These are phyloP conservation scores for Erynnis tages DNA, from an alignment of 2,888 invertebrate species.

Conservation along the genomic window DNA sequence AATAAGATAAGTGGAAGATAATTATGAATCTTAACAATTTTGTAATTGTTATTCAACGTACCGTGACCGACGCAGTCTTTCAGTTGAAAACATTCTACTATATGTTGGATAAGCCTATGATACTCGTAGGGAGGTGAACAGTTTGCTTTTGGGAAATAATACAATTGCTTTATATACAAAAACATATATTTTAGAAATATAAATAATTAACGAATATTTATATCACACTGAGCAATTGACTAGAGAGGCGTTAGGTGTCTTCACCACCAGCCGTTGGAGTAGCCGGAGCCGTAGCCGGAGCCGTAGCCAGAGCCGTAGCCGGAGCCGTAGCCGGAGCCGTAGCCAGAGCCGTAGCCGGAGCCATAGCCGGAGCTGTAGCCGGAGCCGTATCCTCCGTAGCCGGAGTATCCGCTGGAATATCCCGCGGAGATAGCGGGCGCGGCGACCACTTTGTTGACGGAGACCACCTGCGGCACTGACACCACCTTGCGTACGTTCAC, in stretches of 20 bases:
- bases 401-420: slow-evolving; percentile 23
- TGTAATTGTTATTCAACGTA: no score
- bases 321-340: slow-evolving; percentile 29
- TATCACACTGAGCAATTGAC: background rate
- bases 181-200: background rate
- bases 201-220: background rate
- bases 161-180: background rate
- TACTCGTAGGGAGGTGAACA: no score
- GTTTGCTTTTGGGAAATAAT: no score
- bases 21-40: no score
- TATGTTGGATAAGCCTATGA: no score
- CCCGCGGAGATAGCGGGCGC: slow-evolving; percentile 38
- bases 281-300: slow-evolving; percentile 28
- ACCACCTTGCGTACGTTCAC: slow-evolving; percentile 51
- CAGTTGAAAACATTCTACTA: no score
- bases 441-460: slow-evolving; percentile 56
- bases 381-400: slow-evolving; percentile 31
- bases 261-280: slow-evolving; percentile 40
- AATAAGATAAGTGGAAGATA: no score
- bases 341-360: slow-evolving; percentile 29
- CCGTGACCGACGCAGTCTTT: no score
- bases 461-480: slow-evolving; percentile 53
- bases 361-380: slow-evolving; percentile 28
- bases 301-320: slow-evolving; percentile 33
- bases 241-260: background rate